Evolutionary conservation across 2,888 invertebrate species (phyloP).

Genomic region (Uloborus plumipes): DNA sequence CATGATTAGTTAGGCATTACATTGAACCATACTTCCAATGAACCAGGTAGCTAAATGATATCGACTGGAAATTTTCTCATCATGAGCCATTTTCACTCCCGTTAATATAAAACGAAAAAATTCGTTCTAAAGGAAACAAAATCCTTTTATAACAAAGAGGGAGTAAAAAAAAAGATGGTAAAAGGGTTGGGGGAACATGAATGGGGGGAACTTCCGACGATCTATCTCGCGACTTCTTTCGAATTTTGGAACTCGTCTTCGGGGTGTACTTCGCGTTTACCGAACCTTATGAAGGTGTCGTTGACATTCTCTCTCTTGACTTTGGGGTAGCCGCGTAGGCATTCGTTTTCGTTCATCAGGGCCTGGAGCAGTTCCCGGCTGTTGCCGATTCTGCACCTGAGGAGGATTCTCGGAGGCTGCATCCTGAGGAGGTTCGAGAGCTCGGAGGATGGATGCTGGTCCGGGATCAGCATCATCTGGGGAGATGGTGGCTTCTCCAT

Average conservation of each 20-base stretch:
- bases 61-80: neutral
- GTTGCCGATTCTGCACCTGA: constrained; percentile 32
- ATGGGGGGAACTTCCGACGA: neutral
- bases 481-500: neutral
- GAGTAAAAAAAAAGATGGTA: neutral
- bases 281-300: constrained; percentile 62
- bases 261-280: constrained; percentile 44
- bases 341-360: constrained; percentile 39
- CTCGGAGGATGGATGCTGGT: neutral
- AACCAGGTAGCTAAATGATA: constrained; percentile 9
- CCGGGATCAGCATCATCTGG: neutral
- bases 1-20: neutral
- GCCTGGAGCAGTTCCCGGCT: constrained; percentile 34
- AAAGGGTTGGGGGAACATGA: neutral
- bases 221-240: neutral
- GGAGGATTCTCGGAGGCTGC: constrained; percentile 22
- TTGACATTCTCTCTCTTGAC: constrained; percentile 56
- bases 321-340: constrained; percentile 49
- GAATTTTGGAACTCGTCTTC: constrained; percentile 18
- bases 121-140: constrained; percentile 15
- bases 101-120: neutral
- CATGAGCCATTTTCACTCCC: constrained; percentile 9
- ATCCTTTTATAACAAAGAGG: constrained; percentile 8
- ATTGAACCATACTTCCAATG: constrained; percentile 3
- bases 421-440: neutral